These are phyloP conservation scores for Sparidentex hasta DNA, from an alignment of 2,797 vertebrate genomes.

Conservation along the genomic window DNA sequence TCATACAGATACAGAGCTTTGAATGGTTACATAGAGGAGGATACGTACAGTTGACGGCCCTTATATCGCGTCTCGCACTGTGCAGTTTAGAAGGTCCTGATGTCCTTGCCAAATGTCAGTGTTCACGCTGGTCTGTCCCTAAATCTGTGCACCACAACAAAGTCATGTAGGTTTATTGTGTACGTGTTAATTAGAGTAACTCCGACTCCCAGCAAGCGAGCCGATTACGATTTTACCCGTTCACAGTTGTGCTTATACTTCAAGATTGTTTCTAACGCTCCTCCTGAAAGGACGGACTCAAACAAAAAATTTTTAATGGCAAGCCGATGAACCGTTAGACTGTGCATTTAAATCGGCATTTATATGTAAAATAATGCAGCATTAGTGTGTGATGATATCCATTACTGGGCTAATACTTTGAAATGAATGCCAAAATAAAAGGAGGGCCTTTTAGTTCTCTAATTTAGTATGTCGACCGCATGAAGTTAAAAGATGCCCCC, in stretches of 20 bases:
- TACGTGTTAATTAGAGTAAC: conserved; percentile 29
- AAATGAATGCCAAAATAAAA: conserved; percentile 85
- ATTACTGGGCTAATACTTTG: conserved; percentile 81
- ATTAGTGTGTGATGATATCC: conserved; percentile 80
- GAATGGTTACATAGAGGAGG: conserved; percentile 48
- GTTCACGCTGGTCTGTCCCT: conserved; percentile 28
- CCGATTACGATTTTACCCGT: background rate
- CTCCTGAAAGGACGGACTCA: conserved; percentile 59
- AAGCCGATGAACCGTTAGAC: conserved; percentile 57
- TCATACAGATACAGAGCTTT: conserved; percentile 63
- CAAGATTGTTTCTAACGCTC: conserved; percentile 68
- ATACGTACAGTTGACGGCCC: conserved; percentile 38
- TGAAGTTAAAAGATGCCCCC: conserved; percentile 87
- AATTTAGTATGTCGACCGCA: conserved; percentile 84
- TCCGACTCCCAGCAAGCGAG: background rate
- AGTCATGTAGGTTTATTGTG: conserved; percentile 6
- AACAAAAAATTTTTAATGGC: conserved; percentile 67
- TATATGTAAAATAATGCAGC: conserved; percentile 82
- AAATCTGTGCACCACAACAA: conserved; percentile 5
- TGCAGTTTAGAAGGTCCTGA: conserved; percentile 16
- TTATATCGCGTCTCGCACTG: conserved; percentile 30
- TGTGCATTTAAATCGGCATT: conserved; percentile 75
- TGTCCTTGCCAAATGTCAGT: conserved; percentile 46
- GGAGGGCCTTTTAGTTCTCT: conserved; percentile 78
- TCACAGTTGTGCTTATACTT: conserved; percentile 45